phyloP scores from a whole-genome alignment of 1,140 invertebrate species.

The Pseudomyrmex flavicornis region DNA sequence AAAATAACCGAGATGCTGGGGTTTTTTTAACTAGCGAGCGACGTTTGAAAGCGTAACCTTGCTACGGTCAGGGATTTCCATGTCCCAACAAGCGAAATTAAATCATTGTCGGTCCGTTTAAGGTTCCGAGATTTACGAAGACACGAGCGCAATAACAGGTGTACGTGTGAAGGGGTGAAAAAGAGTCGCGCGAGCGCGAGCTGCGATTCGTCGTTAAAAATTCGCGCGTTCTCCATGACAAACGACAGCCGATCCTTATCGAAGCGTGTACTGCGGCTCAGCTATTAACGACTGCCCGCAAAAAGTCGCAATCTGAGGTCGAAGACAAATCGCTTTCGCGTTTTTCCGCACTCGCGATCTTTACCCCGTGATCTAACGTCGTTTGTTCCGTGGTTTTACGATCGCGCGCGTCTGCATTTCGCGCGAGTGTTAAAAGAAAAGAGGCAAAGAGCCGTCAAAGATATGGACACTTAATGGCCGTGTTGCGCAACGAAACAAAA shows the following conservation, averaged over 20 bases:
- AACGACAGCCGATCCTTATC: slow-evolving; percentile 76
- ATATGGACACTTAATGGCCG: slow-evolving; percentile 8
- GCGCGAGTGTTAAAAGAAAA: slow-evolving; percentile 34
- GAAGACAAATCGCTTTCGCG: slow-evolving; percentile 75
- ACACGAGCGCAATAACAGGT: slow-evolving; percentile 13
- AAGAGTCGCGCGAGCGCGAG: neutral
- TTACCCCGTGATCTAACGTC: slow-evolving; percentile 66
- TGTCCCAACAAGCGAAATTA: slow-evolving; percentile 10
- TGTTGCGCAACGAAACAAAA: neutral
- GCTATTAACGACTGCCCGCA: slow-evolving; percentile 75
- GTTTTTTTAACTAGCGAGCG: slow-evolving; percentile 22
- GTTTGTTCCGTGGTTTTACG: slow-evolving; percentile 68
- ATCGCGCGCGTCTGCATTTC: slow-evolving; percentile 56
- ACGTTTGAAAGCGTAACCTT: slow-evolving; percentile 37
- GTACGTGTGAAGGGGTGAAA: neutral
- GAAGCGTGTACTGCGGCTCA: slow-evolving; percentile 60
- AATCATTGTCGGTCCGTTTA: slow-evolving; percentile 41
- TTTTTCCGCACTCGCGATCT: slow-evolving; percentile 60
- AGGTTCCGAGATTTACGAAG: slow-evolving; percentile 26
- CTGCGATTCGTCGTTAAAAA: slow-evolving; percentile 67
- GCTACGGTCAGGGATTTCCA: slow-evolving; percentile 32
- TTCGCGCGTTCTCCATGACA: slow-evolving; percentile 69
- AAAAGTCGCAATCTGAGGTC: slow-evolving; percentile 75
- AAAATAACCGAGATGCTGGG: slow-evolving; percentile 12
- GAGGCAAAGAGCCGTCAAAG: neutral